Base-by-base conservation (phyloP, 1,140 invertebrate genomes). In the Heliothis subflexa region DNA sequence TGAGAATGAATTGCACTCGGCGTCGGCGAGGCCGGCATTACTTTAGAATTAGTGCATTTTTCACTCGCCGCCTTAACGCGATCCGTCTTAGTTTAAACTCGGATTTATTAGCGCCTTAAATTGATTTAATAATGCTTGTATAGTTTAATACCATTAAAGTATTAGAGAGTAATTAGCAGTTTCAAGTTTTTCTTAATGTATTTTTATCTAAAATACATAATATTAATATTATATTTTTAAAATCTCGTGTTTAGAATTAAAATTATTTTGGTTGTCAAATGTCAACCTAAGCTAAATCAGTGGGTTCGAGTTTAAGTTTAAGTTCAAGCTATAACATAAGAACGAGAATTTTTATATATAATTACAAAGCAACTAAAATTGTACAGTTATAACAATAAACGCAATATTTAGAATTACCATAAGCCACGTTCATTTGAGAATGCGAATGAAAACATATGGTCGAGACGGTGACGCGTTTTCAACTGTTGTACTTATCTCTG, bases 11-110 rank as follows among this genome's bases (percentile, higher is more conserved):
- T 91, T 88, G 87, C 87, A 81, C 81, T 73, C 73, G 68, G 76
- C 61, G 75, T 81, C 80, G 76, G 84, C 84, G 80, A 68, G 73
- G 78, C 85, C 83, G 79, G 70, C 84, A 79, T 88, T 84, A 87
- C 85, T 86, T 88, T 79, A 81, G 83, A 88, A 89, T 89, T 88
- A 91, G 85, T 83, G 83, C 86, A 89, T 89, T 89, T 89, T 89
- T 89, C 88, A 89, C 86, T 88, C 81, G 73, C 80, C 82, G 54
- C 54, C 81, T 85, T 85, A 83, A 83, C 75, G 81, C 82, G 75
- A 90, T 88, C 85, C 77, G 81, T 87, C 87, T 87, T 87, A 77
- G 79, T 83, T 84, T 84, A 85, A 85, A 87, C 84, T 80, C 52
- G 79, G 80, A 87, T 86, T 90, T 88, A 89, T 90, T 85, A 82